These are phyloP conservation scores for Amia ocellicauda DNA, from an alignment of 2,113 vertebrate genomes.

Conservation along the genomic window DNA sequence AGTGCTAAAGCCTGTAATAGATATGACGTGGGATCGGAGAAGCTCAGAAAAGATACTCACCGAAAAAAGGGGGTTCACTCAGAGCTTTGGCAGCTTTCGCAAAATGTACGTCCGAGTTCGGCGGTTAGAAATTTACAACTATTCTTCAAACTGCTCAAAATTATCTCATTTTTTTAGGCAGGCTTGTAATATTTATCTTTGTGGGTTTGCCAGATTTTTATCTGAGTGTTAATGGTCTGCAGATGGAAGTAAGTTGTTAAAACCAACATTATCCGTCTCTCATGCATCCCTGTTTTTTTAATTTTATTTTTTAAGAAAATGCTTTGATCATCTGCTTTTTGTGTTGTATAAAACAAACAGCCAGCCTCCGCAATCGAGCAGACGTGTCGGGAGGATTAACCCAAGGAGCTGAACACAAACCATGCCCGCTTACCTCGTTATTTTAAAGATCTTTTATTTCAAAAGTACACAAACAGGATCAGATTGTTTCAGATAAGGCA, in stretches of 20 bases:
- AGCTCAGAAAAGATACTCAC: constrained; percentile 26
- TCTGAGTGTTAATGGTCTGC: constrained; percentile 21
- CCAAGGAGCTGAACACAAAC: constrained; percentile 24
- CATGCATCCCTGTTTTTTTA: constrained; percentile 23
- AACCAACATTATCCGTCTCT: constrained; percentile 11
- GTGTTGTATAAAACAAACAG: constrained; percentile 18
- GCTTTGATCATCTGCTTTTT: constrained; percentile 17
- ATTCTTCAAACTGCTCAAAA: constrained; percentile 5
- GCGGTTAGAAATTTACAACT: constrained; percentile 3
- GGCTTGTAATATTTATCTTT: constrained; percentile 9
- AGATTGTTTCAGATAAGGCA: constrained; percentile 82
- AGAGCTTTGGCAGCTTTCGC: not conserved
- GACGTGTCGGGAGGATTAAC: too few species aligned
- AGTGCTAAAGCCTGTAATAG: not conserved
- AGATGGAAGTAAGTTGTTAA: constrained; percentile 13
- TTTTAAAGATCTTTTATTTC: constrained; percentile 96
- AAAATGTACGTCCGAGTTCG: not conserved
- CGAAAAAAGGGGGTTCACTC: constrained; percentile 29
- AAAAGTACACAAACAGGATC: constrained; percentile 91
- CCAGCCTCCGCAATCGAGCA: not conserved
- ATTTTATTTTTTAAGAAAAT: constrained; percentile 23
- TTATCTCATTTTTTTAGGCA: constrained; percentile 12
- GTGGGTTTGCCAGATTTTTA: constrained; percentile 16
- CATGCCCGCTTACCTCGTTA: constrained; percentile 34
- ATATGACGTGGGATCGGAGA: not conserved